A percentile compares a stretch with the other conserved stretches of the same genome.
phyloP scores from a whole-genome alignment of 2,113 vertebrate genomes.

The Herpailurus yagouaroundi region DNA sequence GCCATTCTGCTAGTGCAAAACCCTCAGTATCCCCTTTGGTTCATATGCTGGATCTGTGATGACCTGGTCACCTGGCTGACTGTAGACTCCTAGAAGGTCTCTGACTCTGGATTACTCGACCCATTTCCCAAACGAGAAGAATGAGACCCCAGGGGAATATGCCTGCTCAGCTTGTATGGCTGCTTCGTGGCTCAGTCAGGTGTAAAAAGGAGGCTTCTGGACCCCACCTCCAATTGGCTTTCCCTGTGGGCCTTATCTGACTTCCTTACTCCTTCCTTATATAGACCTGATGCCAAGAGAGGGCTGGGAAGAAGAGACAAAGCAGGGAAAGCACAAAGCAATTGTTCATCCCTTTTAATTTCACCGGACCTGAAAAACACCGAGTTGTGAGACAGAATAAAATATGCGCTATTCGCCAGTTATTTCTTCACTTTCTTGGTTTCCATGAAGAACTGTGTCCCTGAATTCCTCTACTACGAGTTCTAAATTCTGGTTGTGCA shows the following conservation, averaged over 20 bases:
- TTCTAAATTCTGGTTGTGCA: not conserved
- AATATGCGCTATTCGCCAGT: not conserved
- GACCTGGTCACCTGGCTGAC: not conserved
- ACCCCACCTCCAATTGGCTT: not conserved
- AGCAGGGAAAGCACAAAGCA: not conserved
- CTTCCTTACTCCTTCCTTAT: not conserved
- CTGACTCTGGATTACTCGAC: not conserved
- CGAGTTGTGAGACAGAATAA: not conserved
- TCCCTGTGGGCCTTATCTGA: not conserved
- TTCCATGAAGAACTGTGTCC: not conserved
- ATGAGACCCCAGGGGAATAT: not conserved
- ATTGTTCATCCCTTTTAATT: conserved; percentile 23
- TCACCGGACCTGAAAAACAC: not conserved
- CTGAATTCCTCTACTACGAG: not conserved
- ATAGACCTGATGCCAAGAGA: not conserved
- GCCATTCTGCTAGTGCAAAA: not conserved
- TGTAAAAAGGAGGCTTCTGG: not conserved
- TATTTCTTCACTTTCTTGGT: not conserved
- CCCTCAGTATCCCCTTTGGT: not conserved
- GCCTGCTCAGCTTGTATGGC: not conserved
- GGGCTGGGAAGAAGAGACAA: not conserved
- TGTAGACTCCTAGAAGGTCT: not conserved
- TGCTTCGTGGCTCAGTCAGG: not conserved
- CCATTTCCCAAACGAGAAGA: not conserved
- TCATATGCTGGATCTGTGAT: not conserved